A percentile compares a stretch with the other conserved stretches of the same genome.
Conservation (phyloP, 2,797 vertebrate genomes). For the Vipera latastei region DNA sequence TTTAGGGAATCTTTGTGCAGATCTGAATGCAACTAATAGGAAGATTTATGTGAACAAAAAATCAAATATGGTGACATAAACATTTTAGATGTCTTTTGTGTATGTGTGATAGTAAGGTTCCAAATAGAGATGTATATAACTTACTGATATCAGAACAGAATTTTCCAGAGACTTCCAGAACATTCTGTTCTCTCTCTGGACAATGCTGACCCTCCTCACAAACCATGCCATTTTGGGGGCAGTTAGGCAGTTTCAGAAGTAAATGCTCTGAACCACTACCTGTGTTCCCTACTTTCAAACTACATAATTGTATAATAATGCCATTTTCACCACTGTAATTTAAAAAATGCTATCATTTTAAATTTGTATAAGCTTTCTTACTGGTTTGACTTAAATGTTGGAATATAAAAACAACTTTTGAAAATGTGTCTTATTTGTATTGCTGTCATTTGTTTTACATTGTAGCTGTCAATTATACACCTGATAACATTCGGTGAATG, state of each 20-base stretch:
- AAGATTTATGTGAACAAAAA: conserved; percentile 25
- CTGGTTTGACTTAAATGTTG: conserved; percentile 22
- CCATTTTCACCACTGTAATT: conserved; percentile 34
- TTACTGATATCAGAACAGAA: neutral
- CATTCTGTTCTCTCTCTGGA: neutral
- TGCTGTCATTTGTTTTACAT: neutral
- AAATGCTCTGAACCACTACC: neutral
- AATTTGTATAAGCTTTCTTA: conserved; percentile 49
- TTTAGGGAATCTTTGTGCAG: conserved; percentile 38
- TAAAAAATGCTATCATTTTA: conserved; percentile 48
- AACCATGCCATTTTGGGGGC: neutral
- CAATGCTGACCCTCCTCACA: neutral
- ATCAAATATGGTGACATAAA: neutral
- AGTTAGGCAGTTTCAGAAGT: neutral
- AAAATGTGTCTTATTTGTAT: neutral
- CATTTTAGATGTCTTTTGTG: neutral
- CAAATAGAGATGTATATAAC: neutral
- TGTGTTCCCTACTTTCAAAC: neutral
- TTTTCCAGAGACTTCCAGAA: neutral
- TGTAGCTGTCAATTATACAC: neutral
- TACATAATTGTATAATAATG: neutral
- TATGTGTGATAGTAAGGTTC: neutral
- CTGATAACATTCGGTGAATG: neutral
- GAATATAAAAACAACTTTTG: conserved; percentile 48
- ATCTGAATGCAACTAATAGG: conserved; percentile 15